These are phyloP conservation scores for Leptopilina syphax DNA, from an alignment of 2,888 invertebrate species.

Conservation along the genomic window DNA sequence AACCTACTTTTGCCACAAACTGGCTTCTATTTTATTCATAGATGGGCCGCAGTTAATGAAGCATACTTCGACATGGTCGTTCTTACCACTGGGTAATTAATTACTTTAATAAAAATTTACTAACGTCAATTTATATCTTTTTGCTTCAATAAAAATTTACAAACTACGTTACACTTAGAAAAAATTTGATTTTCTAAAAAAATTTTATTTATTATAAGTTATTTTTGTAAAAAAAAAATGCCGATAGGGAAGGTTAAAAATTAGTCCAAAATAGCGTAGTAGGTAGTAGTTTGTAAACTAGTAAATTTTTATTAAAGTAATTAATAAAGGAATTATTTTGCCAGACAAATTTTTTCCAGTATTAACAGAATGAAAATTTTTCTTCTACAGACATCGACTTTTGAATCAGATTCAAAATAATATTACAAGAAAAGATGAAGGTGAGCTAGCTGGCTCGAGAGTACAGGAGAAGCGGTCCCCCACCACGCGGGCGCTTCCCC, in stretches of 20 bases:
- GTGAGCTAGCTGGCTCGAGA: background rate
- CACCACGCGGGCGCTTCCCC: too few relatives aligned
- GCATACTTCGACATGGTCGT: conserved; percentile 5
- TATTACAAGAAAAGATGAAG: background rate
- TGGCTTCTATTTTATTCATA: conserved; percentile 12
- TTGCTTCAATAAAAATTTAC: too few relatives aligned
- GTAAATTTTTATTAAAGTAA: too few relatives aligned
- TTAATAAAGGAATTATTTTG: too few relatives aligned
- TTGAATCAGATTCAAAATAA: background rate
- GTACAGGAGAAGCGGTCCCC: too few relatives aligned
- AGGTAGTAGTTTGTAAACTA: too few relatives aligned
- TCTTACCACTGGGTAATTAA: conserved; percentile 1
- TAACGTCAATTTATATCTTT: too few relatives aligned
- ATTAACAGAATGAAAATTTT: background rate
- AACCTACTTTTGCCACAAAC: conserved; percentile 6
- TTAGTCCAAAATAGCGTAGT: too few relatives aligned
- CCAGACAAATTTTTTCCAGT: too few relatives aligned
- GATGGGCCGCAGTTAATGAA: background rate
- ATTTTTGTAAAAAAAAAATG: background rate
- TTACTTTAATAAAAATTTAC: background rate
- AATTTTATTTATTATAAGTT: background rate
- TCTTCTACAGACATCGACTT: background rate
- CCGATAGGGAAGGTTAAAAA: too few relatives aligned
- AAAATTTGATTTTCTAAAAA: background rate
- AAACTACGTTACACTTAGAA: too few relatives aligned